A percentile compares a stretch with the other conserved stretches of the same genome.
These are phyloP conservation scores for Mus pahari DNA, from an alignment of 2,113 vertebrate genomes.

Conservation along the genomic window DNA sequence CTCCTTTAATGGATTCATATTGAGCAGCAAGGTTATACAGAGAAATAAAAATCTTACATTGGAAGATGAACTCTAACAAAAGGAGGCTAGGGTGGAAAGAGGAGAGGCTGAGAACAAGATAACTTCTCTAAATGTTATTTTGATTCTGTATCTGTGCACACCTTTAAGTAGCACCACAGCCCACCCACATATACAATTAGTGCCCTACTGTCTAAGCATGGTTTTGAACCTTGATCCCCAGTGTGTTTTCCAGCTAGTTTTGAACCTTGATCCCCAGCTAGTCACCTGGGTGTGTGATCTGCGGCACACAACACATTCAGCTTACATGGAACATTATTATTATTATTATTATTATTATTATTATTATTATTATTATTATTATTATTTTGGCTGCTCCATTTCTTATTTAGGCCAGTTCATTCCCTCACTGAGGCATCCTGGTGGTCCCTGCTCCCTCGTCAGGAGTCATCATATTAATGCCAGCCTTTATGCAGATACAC, in stretches of 20 bases:
- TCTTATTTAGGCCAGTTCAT: too few relatives aligned
- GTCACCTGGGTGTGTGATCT: neutral
- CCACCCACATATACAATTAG: neutral
- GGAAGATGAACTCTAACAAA: neutral
- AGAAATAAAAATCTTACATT: neutral
- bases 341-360: accelerated
- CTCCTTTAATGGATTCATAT: neutral
- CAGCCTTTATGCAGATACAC: neutral
- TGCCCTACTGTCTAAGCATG: neutral
- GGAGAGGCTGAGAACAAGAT: neutral
- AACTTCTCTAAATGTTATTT: neutral
- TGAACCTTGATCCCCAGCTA: neutral
- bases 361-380: accelerated
- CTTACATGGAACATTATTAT: neutral
- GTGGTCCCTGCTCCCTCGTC: too few relatives aligned
- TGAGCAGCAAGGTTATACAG: neutral
- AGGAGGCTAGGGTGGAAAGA: neutral
- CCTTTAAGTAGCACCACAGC: neutral
- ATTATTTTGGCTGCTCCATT: neutral
- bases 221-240: neutral
- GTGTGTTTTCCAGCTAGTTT: neutral
- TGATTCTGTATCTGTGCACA: neutral
- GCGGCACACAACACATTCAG: neutral
- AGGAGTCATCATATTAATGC: too few relatives aligned
- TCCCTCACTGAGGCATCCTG: too few relatives aligned